Evolutionary conservation across 2,113 vertebrate species (phyloP).

Genomic region (Trochalopteron elliotii): DNA sequence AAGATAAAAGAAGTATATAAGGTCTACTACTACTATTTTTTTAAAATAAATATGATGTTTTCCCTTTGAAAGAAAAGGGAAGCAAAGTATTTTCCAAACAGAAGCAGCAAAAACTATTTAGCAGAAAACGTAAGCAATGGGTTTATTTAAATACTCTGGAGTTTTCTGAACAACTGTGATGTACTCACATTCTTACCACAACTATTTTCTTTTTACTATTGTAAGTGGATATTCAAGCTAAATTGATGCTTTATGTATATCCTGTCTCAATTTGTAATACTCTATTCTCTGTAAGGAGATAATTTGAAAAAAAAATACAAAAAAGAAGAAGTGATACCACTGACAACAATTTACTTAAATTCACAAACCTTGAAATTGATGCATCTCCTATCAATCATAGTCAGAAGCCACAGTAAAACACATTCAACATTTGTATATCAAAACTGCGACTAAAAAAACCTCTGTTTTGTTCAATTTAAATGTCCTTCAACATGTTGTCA

Average conservation of each 20-base stretch:
- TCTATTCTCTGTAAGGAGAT: conserved; percentile 64
- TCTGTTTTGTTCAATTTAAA: conserved; percentile 68
- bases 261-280: conserved; percentile 61
- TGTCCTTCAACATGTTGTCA: conserved; percentile 66
- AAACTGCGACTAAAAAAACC: conserved; percentile 52
- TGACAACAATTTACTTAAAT: conserved; percentile 76
- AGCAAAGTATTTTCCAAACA: conserved; percentile 59
- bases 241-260: conserved; percentile 74
- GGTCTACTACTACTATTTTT: background rate
- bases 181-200: conserved; percentile 30
- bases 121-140: background rate
- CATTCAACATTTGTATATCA: conserved; percentile 69
- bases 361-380: conserved; percentile 76
- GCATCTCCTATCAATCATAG: conserved; percentile 73
- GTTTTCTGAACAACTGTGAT: conserved; percentile 65
- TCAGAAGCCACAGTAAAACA: conserved; percentile 67
- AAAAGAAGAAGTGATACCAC: conserved; percentile 57
- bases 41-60: background rate
- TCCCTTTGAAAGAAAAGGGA: conserved; percentile 25
- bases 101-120: conserved; percentile 39
- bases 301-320: conserved; percentile 56
- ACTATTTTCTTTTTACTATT: conserved; percentile 54
- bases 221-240: conserved; percentile 68
- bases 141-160: conserved; percentile 39
- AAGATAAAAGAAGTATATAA: background rate